A percentile compares a stretch with the other conserved stretches of the same genome.
Conservation (phyloP, 2,797 vertebrate genomes). For the Bovichtus variegatus region DNA sequence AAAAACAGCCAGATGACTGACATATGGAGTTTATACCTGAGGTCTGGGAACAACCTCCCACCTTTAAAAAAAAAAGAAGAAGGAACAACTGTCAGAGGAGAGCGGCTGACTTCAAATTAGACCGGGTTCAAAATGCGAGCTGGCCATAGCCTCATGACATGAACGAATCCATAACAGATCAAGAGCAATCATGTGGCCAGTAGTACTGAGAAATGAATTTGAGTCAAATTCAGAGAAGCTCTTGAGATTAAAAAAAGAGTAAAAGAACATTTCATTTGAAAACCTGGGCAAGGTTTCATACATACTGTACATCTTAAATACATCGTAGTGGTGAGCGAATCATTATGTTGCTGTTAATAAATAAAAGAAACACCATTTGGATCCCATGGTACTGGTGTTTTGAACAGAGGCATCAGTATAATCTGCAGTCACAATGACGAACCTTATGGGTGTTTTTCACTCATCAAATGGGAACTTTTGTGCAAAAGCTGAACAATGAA, state of each 20-base stretch:
- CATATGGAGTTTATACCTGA: conserved; percentile 43
- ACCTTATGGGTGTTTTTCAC: background rate
- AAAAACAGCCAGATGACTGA: conserved; percentile 58
- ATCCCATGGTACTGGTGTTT: conserved; percentile 6
- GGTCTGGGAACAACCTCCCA: conserved; percentile 51
- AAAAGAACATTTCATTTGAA: conserved; percentile 56
- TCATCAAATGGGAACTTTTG: conserved; percentile 1
- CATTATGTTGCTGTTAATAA: conserved; percentile 25
- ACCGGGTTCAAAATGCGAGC: conserved; percentile 58
- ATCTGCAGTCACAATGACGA: background rate
- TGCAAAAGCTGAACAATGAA: conserved; percentile 17
- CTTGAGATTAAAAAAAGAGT: conserved; percentile 41
- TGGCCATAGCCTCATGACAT: conserved; percentile 61
- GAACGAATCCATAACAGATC: conserved; percentile 72
- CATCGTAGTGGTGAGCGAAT: conserved; percentile 18
- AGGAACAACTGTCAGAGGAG: conserved; percentile 56
- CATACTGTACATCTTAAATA: conserved; percentile 38
- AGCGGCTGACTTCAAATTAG: conserved; percentile 64
- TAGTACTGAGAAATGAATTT: conserved; percentile 51
- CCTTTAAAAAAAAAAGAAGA: conserved; percentile 36
- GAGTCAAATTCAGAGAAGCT: conserved; percentile 46
- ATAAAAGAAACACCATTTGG: conserved; percentile 13
- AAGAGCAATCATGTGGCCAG: conserved; percentile 69
- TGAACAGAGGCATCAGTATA: conserved; percentile 8
- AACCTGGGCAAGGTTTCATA: conserved; percentile 37